A percentile compares a stretch with the other conserved stretches of the same genome.
phyloP scores from a whole-genome alignment of 2,797 vertebrate species.

The Ptychadena robeensis region DNA sequence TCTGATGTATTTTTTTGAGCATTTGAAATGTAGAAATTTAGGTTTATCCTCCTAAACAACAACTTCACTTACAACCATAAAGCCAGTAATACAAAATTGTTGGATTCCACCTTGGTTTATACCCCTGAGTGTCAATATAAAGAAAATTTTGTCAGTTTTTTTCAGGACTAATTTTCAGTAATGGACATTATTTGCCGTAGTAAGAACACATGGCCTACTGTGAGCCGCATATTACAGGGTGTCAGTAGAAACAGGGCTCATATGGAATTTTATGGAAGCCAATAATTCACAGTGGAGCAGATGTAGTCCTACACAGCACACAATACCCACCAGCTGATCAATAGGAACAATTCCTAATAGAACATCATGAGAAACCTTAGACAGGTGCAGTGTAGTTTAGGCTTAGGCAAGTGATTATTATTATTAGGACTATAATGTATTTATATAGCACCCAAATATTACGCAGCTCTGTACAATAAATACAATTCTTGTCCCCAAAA shows the following conservation, averaged over 20 bases:
- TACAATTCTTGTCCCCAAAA: too few relatives aligned
- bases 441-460: too few relatives aligned
- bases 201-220: slow-evolving; percentile 41
- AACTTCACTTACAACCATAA: slow-evolving; percentile 19
- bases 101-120: not conserved
- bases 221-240: slow-evolving; percentile 40
- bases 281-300: slow-evolving; percentile 45
- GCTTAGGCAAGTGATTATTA: not conserved
- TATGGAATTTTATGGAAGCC: slow-evolving; percentile 18
- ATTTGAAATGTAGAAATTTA: not conserved
- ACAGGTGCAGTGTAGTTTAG: not conserved
- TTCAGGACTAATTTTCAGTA: slow-evolving; percentile 48
- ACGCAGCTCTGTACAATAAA: too few relatives aligned
- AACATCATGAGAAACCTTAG: not conserved
- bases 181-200: slow-evolving; percentile 25
- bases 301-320: slow-evolving; percentile 34
- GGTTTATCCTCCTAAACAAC: not conserved
- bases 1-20: too few relatives aligned
- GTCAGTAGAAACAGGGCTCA: slow-evolving; percentile 33
- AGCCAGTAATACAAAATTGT: not conserved
- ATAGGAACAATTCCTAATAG: not conserved
- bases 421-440: too few relatives aligned
- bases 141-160: slow-evolving; percentile 47
- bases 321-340: slow-evolving; percentile 1
- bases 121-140: slow-evolving; percentile 19